phyloP scores from a whole-genome alignment of 1,140 invertebrate genomes.

The Sweltsa coloradensis region DNA sequence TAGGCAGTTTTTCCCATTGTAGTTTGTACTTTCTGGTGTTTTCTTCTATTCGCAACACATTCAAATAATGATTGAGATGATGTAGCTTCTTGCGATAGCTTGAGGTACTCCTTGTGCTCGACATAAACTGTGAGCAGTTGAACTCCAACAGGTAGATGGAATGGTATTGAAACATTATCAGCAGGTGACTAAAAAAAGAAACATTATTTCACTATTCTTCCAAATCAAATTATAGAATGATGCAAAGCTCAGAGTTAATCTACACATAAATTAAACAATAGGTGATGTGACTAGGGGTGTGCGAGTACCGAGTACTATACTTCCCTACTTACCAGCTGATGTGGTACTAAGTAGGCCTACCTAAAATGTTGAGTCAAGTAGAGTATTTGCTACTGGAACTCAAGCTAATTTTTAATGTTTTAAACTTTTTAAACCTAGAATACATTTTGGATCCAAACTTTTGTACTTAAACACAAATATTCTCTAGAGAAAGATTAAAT shows the following conservation, averaged over 20 bases:
- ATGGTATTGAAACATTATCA: slow-evolving; percentile 44
- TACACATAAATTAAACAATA: not conserved
- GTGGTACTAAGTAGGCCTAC: not conserved
- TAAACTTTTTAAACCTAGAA: not conserved
- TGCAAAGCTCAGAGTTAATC: not conserved
- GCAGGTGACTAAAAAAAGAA: slow-evolving; percentile 42
- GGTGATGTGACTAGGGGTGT: not conserved
- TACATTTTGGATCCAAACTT: not conserved
- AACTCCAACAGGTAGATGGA: slow-evolving; percentile 60
- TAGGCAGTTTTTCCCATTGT: not conserved
- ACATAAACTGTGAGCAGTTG: slow-evolving; percentile 67
- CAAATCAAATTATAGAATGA: not conserved
- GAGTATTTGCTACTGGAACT: not conserved
- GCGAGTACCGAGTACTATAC: not conserved
- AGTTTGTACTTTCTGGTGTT: slow-evolving; percentile 19
- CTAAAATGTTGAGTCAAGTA: too few relatives aligned
- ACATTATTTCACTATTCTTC: too few relatives aligned
- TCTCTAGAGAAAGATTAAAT: too few relatives aligned
- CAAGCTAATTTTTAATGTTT: not conserved
- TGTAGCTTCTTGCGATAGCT: slow-evolving; percentile 32
- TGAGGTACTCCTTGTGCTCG: slow-evolving; percentile 42
- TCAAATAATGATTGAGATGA: slow-evolving; percentile 9
- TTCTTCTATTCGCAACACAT: slow-evolving; percentile 20
- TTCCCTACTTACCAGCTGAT: not conserved
- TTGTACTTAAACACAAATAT: too few relatives aligned